These are phyloP conservation scores for Marisa cornuarietis DNA, from an alignment of 1,140 invertebrate genomes.

Conservation along the genomic window DNA sequence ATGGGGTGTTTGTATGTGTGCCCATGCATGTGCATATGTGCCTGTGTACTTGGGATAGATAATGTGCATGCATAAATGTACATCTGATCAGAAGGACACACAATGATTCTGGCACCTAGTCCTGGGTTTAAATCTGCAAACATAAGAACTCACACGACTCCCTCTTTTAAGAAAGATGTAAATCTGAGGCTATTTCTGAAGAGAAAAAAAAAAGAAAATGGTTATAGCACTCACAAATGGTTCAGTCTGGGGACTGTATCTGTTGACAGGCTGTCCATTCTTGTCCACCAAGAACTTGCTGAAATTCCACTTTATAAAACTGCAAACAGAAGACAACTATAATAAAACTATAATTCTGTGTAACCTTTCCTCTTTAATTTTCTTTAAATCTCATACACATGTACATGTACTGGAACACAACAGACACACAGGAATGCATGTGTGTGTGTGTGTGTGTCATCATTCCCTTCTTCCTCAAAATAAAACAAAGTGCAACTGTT, in stretches of 20 bases:
- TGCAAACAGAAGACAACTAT: slow-evolving; percentile 49
- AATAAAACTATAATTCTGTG: not conserved
- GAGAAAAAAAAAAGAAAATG: no score
- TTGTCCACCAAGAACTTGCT: slow-evolving; percentile 93
- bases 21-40: slow-evolving; percentile 3
- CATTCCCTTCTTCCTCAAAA: not conserved
- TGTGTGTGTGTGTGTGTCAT: slow-evolving; percentile 2
- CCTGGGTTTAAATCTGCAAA: no score
- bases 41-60: no score
- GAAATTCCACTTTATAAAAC: slow-evolving; percentile 96
- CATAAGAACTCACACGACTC: no score
- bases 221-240: slow-evolving; percentile 70
- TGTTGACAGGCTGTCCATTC: slow-evolving; percentile 83
- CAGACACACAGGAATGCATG: not conserved
- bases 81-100: no score
- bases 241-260: slow-evolving; percentile 75
- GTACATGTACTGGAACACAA: not conserved
- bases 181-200: no score
- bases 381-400: not conserved
- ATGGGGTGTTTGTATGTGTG: slow-evolving; percentile 11
- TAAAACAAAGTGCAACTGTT: not conserved
- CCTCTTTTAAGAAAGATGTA: no score
- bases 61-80: no score
- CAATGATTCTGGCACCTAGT: no score
- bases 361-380: not conserved